A percentile compares a stretch with the other conserved stretches of the same genome.
Evolutionary conservation across 1,140 invertebrate genomes (phyloP).

Genomic region (Monochamus saltuarius): DNA sequence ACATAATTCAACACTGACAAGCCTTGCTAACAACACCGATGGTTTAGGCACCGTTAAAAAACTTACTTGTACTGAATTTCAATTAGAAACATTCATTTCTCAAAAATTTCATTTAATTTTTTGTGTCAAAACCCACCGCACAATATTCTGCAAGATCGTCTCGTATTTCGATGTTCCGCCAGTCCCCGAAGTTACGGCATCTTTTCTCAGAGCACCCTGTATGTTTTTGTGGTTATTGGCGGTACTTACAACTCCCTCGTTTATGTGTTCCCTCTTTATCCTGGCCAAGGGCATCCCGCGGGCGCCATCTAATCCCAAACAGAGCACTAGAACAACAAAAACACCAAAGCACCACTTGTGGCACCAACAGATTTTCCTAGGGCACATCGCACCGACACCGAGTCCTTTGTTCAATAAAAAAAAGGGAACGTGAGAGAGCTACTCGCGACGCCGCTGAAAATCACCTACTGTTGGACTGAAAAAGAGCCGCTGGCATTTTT

Average conservation of each 20-base stretch:
- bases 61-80: too few species aligned
- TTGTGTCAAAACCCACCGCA: too few species aligned
- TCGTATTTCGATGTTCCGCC: too few species aligned
- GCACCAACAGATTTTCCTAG: not conserved
- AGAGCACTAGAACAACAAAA: constrained; percentile 9
- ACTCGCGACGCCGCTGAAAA: not conserved
- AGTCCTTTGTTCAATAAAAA: constrained; percentile 10
- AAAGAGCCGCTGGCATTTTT: not conserved
- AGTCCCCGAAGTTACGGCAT: too few species aligned
- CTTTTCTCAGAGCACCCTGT: too few species aligned
- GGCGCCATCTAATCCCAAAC: constrained; percentile 8
- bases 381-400: not conserved
- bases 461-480: constrained; percentile 7
- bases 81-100: too few species aligned
- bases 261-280: constrained; percentile 6
- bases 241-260: constrained; percentile 3
- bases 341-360: constrained; percentile 6
- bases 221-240: too few species aligned
- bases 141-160: too few species aligned
- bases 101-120: too few species aligned
- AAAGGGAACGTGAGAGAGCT: not conserved
- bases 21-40: too few species aligned
- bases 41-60: too few species aligned
- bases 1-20: too few species aligned
- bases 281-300: not conserved